Percentiles rank a stretch among this genome's conserved stretches.
These are phyloP conservation scores for Otus sunia DNA, from an alignment of 2,113 vertebrate genomes.

Conservation along the genomic window DNA sequence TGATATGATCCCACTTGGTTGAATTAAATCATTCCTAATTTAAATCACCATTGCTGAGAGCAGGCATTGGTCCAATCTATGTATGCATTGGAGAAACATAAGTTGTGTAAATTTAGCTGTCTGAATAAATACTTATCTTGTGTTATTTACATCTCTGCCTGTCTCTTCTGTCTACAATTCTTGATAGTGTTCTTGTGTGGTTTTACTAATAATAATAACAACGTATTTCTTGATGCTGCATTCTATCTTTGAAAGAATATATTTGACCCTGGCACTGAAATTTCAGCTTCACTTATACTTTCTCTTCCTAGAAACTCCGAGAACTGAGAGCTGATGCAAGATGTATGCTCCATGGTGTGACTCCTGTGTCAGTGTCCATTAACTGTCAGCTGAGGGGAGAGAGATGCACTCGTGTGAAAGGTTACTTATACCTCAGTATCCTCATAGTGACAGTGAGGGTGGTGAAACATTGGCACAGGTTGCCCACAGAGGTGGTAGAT, in stretches of 20 bases:
- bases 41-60: conserved; percentile 9
- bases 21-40: conserved; percentile 29
- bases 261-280: not conserved
- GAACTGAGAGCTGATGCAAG: not conserved
- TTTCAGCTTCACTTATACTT: not conserved
- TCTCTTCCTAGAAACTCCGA: not conserved
- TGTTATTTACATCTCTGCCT: not conserved
- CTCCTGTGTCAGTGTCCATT: not conserved
- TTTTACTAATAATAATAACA: not conserved
- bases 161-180: not conserved
- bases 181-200: not conserved
- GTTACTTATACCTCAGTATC: not conserved
- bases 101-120: conserved; percentile 1
- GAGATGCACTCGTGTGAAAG: fast-evolving
- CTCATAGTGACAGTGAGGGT: not conserved
- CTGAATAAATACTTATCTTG: conserved; percentile 52
- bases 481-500: not conserved
- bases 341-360: not conserved
- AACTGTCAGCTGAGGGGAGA: not conserved
- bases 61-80: not conserved
- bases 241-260: not conserved
- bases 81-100: not conserved
- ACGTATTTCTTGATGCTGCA: not conserved
- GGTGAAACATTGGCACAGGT: not conserved
- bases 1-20: not conserved